Base-by-base conservation (phyloP, 2,888 invertebrate genomes). In the Aromia moschata region DNA sequence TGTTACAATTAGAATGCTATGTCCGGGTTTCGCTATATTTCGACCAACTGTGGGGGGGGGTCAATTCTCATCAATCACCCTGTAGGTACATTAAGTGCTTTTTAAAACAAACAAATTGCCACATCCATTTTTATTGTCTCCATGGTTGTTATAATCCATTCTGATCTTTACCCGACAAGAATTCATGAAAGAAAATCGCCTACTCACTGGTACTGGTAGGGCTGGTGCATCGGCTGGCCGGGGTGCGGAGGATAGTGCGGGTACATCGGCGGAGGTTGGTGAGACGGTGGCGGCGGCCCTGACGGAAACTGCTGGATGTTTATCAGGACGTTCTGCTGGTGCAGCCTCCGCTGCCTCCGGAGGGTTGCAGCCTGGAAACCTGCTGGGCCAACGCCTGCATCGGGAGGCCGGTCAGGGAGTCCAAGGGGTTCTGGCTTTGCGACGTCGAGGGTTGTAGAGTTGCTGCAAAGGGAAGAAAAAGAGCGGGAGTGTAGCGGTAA, bases 231-330 rank as follows among this genome's bases (percentile, higher is more conserved):
- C 72, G 84, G 81, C 43, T 73, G 68, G 69, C 81, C 79, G 41
- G 79, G 82, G 58, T 80, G 71, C 7, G 77, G 77, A 14, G 74
- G 72, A 56, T 71, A 75, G 53, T 67, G 62, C 9, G 67, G 71
- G 41, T 80, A 82, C 69, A 84, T 84, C 17, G 82, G 77, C 15
- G 82, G 84, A 1, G 82, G 82, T 10, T 82, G 81, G 52, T 81
- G 82, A 10, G 84, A 84, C 5, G 74, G 75, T 51, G 74, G 77
- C 14, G 75, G 77, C 18, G 79, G 78, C 12, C 77, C 75, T 20
- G 85, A 85, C 2, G 86, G 86, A 69, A 86, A 87, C 44, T 86
- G 86, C 71, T 87, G 87, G 20, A 87, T 87, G 68, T 87, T 87
- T 45, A 87, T 87, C 79, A 87, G 83, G 1, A 87, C 87, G 71